Base-by-base conservation (phyloP, 2,888 invertebrate genomes). In the Heliconius cydno region DNA sequence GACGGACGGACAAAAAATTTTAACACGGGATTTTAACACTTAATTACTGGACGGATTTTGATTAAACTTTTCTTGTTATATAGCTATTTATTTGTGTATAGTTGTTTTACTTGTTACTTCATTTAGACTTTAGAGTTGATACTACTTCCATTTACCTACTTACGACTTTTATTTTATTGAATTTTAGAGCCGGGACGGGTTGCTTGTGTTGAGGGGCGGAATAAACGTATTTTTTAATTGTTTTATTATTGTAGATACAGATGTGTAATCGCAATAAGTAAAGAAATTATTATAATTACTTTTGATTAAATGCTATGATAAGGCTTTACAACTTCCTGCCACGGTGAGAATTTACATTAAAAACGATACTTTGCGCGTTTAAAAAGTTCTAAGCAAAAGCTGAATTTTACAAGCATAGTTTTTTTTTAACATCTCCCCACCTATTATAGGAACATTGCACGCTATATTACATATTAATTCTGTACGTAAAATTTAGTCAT, bases 261-360 rank as follows among this genome's bases (percentile, higher is more conserved):
- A 34, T 25, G 38, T 38, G 68, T 13, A 70, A 41, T 70, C 68
- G 41, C 41, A 41, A 41, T 41, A n/a, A n/a, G n/a, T 41, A 38
- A 68, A 70, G 7, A 41, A 70, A 70, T 41, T 41, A 70, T 41
- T 70, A 41, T 41, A 41, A 70, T 41, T 70, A 70, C 9, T 41
- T 6, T 68, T 70, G 38, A 70, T 70, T 41, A 41, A 41, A 70
- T n/a, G n/a, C 13, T 41, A 70, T 38, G 68, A 70, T 70, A 70
- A 41, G 13, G 15, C 13, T 41, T 70, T 70, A 41, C 13, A 41
- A 25, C 38, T 70, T 70, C 68, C 68, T 70, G 68, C 7, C 68
- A 5, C 25, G 25, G 9, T 15, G 25, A 41, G 38, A 70, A 41
- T 25, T 41, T 41, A 41, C 9, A 41, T n/a, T 25, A n/a, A 70